Evolutionary conservation across 2,113 vertebrate genomes (phyloP), one percentile per base, ranked within the genome.

Genomic region (Benitochromis conjunctus): DNA sequence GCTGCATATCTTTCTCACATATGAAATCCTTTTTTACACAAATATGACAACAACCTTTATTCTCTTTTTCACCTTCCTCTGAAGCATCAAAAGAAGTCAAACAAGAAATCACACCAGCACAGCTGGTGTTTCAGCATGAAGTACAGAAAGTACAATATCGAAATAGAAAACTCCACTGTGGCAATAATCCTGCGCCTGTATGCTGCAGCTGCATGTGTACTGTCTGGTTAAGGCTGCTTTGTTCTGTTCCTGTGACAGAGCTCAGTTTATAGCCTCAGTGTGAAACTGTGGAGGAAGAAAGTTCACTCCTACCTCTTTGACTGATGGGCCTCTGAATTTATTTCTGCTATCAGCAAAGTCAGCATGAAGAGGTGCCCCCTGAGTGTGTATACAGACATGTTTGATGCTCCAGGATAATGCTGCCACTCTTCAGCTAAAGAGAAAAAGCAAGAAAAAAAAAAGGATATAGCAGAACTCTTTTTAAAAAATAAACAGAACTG

Each of bases 331-430:
- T 85, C 81, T 81, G 87, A 89, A 87, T 91, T 80, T 89, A 89
- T 93, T 90, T 92, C 79, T 85, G 91, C 85, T 89, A 85, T 89
- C 80, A 92, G 89, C 88, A 89, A 91, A 94, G 87, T 90, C 92
- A 93, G 90, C 88, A 85, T 81, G 87, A 88, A 82, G 88, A 83
- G 87, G 88, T 87, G 82, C 85, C 90, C 90, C 84, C 79, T 43
- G 86, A 88, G 89, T 84, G 82, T 81, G 79, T 77, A 78, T 58
- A 85, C 90, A 88, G 90, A 91, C 87, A 89, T 69, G 56, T 84
- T 55, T 74, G 83, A 87, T 89, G 83, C 87, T 82, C 11, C 77
- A 80, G 79, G 81, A 91, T 76, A 58, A 81, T 3, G 18, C 83
- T 87, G 86, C 54, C 84, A 46, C 48, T 77, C 56, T 46, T 79